Evolutionary conservation across 1,140 invertebrate genomes (phyloP).

Genomic region (Drusus annulatus): DNA sequence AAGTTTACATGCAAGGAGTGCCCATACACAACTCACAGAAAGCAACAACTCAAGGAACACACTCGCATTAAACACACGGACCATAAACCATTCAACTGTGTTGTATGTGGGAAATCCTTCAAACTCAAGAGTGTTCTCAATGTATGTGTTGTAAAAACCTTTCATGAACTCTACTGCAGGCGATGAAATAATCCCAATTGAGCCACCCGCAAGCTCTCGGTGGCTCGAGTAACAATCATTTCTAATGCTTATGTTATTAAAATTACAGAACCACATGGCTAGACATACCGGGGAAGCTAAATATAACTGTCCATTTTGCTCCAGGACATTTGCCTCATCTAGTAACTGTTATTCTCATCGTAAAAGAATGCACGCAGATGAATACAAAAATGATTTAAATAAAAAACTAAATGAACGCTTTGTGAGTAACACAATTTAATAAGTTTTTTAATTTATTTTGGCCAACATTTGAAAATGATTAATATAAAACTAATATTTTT

Average conservation of each 20-base stretch:
- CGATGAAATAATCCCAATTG: no score
- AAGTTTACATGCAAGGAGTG: slow-evolving; percentile 46
- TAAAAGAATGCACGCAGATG: slow-evolving; percentile 50
- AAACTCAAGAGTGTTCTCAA: slow-evolving; percentile 50
- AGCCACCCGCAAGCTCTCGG: no score
- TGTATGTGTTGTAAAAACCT: slow-evolving; percentile 23
- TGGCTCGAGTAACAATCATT: no score
- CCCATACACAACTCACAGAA: slow-evolving; percentile 43
- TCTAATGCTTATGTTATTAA: no score
- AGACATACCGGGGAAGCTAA: slow-evolving; percentile 47
- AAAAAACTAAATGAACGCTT: slow-evolving; percentile 32
- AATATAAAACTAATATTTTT: no score
- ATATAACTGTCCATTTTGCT: slow-evolving; percentile 47
- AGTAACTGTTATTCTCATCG: slow-evolving; percentile 51
- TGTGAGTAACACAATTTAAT: slow-evolving; percentile 23
- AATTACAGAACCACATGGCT: slow-evolving; percentile 45
- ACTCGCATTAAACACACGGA: slow-evolving; percentile 50
- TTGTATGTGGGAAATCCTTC: slow-evolving; percentile 52
- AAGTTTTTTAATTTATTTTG: no score
- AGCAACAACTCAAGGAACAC: slow-evolving; percentile 45
- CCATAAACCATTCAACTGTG: slow-evolving; percentile 53
- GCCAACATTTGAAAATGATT: no score
- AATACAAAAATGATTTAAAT: slow-evolving; percentile 43
- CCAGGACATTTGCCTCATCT: slow-evolving; percentile 48
- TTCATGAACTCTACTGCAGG: no score